Evolutionary conservation across 1,140 invertebrate species (phyloP).

Genomic region (Saccostrea glomerata): DNA sequence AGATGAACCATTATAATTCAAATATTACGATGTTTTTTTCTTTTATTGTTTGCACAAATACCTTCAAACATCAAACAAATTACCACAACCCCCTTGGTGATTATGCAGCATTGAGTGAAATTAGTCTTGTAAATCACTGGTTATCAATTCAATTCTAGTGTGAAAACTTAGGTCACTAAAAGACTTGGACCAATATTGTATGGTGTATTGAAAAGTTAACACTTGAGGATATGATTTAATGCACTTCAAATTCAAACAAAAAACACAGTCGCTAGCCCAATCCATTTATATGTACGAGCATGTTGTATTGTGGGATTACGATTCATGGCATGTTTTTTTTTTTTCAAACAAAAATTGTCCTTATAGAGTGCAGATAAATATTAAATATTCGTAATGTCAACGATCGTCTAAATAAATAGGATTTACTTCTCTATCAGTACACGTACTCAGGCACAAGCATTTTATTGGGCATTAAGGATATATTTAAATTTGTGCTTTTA

Average conservation of each 20-base stretch:
- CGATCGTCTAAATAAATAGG: constrained; percentile 3
- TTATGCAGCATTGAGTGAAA: no score
- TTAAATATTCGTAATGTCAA: neutral
- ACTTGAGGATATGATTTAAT: neutral
- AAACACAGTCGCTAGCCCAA: neutral
- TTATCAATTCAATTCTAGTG: no score
- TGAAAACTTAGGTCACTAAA: no score
- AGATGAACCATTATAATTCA: neutral
- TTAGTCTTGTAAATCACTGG: no score
- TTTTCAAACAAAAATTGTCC: neutral
- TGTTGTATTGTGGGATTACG: neutral
- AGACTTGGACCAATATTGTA: neutral
- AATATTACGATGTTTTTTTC: neutral
- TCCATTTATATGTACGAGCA: neutral
- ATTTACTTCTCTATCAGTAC: neutral
- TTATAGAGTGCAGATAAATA: constrained; percentile 10
- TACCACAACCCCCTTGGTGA: no score
- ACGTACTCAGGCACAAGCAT: neutral
- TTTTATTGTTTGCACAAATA: neutral
- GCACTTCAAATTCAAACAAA: neutral
- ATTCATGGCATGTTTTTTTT: constrained; percentile 7
- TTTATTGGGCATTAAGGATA: neutral
- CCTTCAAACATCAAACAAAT: neutral
- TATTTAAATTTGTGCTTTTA: neutral
- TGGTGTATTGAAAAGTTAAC: neutral